Evolutionary conservation across 2,797 vertebrate genomes (phyloP), one percentile per base, ranked within the genome.

Genomic region (Enteromius argenteus): DNA sequence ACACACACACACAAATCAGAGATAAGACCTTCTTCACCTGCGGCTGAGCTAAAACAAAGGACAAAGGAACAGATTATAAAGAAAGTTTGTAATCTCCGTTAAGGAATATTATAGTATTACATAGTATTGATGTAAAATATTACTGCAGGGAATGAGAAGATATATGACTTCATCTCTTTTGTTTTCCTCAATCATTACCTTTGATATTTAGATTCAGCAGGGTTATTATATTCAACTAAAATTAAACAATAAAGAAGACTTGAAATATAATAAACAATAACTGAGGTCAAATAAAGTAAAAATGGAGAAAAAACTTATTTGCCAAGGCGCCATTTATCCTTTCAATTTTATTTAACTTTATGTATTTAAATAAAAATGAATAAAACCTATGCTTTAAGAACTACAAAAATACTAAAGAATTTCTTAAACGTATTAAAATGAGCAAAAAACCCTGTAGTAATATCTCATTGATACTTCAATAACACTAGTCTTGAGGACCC

Each of bases 1-100:
- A 44, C 19, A 42, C 71, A 44, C 19, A 44, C 3, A n/a, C 4
- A 14, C 23, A 60, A 2, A 30, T 37, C n/a, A 10, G n/a, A 44
- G 75, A 78, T 78, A 78, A 77, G 75, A 78, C 3, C 44, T 5
- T 0, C 21, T 73, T 46, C 32, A 67, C 66, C 35, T n/a, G 64
- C 10, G 1, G 46, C 30, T 13, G 19, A 53, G 46, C 30, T n/a
- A 19, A 27, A 49, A 30, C 44, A 19, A 30, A 49, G 69, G 23
- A 30, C 58, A 49, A 35, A 74, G 72, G 49, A 37, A 19, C 3
- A 10, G 30, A 30, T 5, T 8, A 23, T 10, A 2, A 30, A 32
- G 10, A 21, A 51, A n/a, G 46, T 2, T 8, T 37, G 32, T 15
- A 56, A 37, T 3, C 49, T 37, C 37, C 1, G 3, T 30, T 49